Evolutionary conservation across 2,113 vertebrate genomes (phyloP).

Genomic region (Argyrosomus japonicus): DNA sequence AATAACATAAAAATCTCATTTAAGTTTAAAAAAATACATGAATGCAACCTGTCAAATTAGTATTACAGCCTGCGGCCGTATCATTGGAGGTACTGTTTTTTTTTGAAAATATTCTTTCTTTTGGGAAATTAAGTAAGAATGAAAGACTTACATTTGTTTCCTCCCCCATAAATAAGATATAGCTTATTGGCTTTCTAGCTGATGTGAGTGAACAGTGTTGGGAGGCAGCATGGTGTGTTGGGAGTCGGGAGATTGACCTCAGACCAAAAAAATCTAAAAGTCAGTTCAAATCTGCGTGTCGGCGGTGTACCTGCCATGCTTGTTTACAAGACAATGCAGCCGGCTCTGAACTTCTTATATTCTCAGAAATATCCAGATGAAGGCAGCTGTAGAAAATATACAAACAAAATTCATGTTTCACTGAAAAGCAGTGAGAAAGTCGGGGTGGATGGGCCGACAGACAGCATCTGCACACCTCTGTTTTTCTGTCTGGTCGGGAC

Average conservation of each 20-base stretch:
- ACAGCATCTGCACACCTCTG: neutral
- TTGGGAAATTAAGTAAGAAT: constrained; percentile 43
- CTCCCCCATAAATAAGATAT: constrained; percentile 37
- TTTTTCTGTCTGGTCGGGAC: neutral
- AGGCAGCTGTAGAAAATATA: neutral
- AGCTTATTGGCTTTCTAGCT: constrained; percentile 22
- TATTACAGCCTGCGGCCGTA: neutral
- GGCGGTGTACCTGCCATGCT: neutral
- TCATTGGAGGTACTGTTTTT: neutral
- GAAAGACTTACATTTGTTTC: constrained; percentile 19
- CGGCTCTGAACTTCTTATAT: neutral
- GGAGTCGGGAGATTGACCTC: neutral
- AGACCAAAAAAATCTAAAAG: constrained; percentile 14
- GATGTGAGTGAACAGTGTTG: constrained; percentile 18
- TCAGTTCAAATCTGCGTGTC: neutral
- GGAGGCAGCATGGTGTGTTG: neutral
- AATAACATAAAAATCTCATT: neutral
- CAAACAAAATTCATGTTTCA: neutral
- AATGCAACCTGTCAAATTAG: neutral
- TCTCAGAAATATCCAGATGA: neutral
- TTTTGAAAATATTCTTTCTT: constrained; percentile 46
- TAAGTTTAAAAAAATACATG: neutral
- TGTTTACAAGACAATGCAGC: neutral
- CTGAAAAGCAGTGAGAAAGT: neutral
- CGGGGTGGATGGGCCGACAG: neutral